Conservation (phyloP, 37 sponge, comb jelly and placozoan genomes). For the Aphrocallistes beatrix region DNA sequence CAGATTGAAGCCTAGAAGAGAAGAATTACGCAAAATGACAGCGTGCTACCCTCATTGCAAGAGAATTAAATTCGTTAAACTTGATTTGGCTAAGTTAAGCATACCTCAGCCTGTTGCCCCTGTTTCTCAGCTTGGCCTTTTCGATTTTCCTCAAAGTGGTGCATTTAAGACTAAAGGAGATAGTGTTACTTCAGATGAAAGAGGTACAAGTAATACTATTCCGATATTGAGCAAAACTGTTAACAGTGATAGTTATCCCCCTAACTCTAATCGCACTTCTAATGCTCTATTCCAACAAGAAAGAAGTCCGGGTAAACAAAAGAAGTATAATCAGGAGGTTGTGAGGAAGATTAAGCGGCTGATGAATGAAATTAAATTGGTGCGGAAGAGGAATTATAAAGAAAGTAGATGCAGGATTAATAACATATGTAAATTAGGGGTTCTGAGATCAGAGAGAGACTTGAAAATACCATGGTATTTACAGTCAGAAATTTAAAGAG, state of each 20-base stretch:
- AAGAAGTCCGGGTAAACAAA: neutral
- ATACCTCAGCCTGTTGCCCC: neutral
- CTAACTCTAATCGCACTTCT: neutral
- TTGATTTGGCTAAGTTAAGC: neutral
- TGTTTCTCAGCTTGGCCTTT: neutral
- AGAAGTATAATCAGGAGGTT: neutral
- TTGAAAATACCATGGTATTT: neutral
- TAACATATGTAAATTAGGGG: neutral
- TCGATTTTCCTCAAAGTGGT: neutral
- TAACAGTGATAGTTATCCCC: neutral
- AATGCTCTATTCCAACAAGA: neutral
- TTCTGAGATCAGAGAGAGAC: neutral
- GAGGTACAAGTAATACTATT: neutral
- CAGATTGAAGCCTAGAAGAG: no score
- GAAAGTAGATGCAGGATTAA: neutral
- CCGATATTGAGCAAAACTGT: neutral
- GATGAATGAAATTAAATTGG: neutral
- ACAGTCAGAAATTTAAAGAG: no score
- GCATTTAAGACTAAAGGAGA: neutral
- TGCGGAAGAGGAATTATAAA: neutral
- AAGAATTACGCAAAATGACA: no score
- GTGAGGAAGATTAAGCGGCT: neutral
- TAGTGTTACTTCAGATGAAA: neutral
- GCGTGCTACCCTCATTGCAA: neutral
- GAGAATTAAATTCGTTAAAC: neutral